A percentile compares a stretch with the other conserved stretches of the same genome.
Evolutionary conservation across 2,888 invertebrate species (phyloP).

Genomic region (Caenorhabditis sp.): DNA sequence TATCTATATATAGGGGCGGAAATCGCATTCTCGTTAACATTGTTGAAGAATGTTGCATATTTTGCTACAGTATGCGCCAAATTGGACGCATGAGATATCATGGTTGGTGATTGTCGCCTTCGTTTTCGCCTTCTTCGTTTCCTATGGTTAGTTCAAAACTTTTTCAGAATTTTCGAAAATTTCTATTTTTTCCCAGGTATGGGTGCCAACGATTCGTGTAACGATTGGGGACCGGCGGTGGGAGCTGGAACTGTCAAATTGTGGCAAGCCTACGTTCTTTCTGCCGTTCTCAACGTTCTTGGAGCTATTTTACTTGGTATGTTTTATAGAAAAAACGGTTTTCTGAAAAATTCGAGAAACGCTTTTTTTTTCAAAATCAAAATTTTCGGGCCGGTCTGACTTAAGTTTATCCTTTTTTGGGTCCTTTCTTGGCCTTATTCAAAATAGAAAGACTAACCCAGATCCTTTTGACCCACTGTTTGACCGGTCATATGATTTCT

Average conservation of each 20-base stretch:
- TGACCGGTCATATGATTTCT: conserved; percentile 1
- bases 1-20: background rate
- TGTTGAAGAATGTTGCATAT: conserved; percentile 38
- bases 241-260: conserved; percentile 58
- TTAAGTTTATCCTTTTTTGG: background rate
- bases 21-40: background rate
- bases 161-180: too few species aligned
- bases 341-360: too few species aligned
- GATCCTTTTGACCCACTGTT: too few species aligned
- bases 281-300: conserved; percentile 92
- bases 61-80: conserved; percentile 43
- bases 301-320: conserved; percentile 87
- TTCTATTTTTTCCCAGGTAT: conserved; percentile 35
- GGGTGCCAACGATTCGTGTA: conserved; percentile 59
- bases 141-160: conserved; percentile 37
- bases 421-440: background rate
- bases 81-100: conserved; percentile 46
- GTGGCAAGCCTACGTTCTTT: conserved; percentile 84
- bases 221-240: conserved; percentile 59
- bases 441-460: too few species aligned
- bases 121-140: conserved; percentile 55
- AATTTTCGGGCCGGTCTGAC: too few species aligned
- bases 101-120: conserved; percentile 56
- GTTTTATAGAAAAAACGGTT: too few species aligned
- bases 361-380: too few species aligned